Evolutionary conservation across 2,888 invertebrate genomes (phyloP).

Genomic region (Dynastes hyllus): DNA sequence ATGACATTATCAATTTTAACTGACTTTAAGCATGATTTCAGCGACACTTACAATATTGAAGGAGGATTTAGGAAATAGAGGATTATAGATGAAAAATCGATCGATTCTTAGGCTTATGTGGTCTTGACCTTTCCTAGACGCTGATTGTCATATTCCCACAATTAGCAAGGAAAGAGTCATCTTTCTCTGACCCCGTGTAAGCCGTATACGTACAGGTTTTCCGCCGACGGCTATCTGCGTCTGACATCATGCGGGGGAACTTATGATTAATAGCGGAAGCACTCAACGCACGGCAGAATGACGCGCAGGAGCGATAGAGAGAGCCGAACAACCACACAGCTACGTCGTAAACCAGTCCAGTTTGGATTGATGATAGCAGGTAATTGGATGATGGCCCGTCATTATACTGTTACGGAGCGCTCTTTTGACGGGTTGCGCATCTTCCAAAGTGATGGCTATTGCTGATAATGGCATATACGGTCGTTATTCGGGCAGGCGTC

Average conservation of each 20-base stretch:
- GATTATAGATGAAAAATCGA: too few relatives aligned
- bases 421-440: constrained; percentile 66
- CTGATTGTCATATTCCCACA: too few relatives aligned
- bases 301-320: constrained; percentile 5
- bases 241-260: constrained; percentile 47
- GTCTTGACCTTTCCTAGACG: too few relatives aligned
- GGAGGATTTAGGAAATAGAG: too few relatives aligned
- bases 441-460: constrained; percentile 64
- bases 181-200: neutral
- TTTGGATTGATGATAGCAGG: constrained; percentile 68
- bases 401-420: constrained; percentile 67
- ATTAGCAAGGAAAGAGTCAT: neutral
- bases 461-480: constrained; percentile 64
- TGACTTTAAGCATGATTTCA: too few relatives aligned
- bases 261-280: constrained; percentile 66
- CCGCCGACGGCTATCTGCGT: constrained; percentile 13
- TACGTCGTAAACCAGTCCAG: constrained; percentile 62
- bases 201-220: neutral
- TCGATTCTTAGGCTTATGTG: too few relatives aligned
- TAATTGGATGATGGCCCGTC: constrained; percentile 69
- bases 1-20: too few relatives aligned
- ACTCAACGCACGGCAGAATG: constrained; percentile 57
- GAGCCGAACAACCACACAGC: neutral
- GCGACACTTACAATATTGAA: too few relatives aligned
- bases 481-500: constrained; percentile 62